Evolutionary conservation across 2,113 vertebrate species (phyloP).

Genomic region (Loxodonta africana): DNA sequence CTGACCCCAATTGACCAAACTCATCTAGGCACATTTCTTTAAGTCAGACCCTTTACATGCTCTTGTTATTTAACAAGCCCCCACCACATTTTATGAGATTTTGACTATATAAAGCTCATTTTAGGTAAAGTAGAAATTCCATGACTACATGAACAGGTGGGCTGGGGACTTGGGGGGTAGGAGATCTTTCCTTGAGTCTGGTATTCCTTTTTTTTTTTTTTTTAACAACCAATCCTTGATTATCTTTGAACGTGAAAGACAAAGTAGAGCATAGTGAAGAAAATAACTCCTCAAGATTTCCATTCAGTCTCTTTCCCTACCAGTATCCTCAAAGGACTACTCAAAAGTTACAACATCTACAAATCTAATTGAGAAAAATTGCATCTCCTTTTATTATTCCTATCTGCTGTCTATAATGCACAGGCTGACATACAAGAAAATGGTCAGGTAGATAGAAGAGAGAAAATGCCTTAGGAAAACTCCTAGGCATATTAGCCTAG

Average conservation of each 20-base stretch:
- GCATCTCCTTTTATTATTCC: neutral
- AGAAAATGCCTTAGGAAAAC: neutral
- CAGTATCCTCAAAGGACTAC: neutral
- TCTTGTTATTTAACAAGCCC: slow-evolving; percentile 87
- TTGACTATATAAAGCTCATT: slow-evolving; percentile 84
- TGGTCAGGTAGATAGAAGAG: neutral
- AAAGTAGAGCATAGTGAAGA: neutral
- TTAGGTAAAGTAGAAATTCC: slow-evolving; percentile 86
- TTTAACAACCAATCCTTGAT: slow-evolving; percentile 28
- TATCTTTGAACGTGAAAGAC: neutral
- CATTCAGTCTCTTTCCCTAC: neutral
- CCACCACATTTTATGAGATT: slow-evolving; percentile 81
- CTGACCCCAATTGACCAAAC: slow-evolving; percentile 84
- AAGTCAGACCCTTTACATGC: slow-evolving; percentile 86
- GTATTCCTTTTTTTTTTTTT: slow-evolving; percentile 47
- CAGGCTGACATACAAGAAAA: neutral
- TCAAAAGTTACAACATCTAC: neutral
- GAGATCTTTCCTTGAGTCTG: slow-evolving; percentile 62
- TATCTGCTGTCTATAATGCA: neutral
- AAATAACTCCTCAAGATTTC: neutral
- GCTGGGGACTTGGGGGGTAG: slow-evolving; percentile 48
- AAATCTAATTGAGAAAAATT: neutral
- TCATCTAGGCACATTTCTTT: slow-evolving; percentile 86
- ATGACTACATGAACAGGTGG: slow-evolving; percentile 89
- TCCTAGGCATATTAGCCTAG: neutral